Percentiles rank a stretch among this genome's conserved stretches.
These are phyloP conservation scores for Zaprionus obscuricornis DNA, from an alignment of 2,888 invertebrate species.

Conservation along the genomic window DNA sequence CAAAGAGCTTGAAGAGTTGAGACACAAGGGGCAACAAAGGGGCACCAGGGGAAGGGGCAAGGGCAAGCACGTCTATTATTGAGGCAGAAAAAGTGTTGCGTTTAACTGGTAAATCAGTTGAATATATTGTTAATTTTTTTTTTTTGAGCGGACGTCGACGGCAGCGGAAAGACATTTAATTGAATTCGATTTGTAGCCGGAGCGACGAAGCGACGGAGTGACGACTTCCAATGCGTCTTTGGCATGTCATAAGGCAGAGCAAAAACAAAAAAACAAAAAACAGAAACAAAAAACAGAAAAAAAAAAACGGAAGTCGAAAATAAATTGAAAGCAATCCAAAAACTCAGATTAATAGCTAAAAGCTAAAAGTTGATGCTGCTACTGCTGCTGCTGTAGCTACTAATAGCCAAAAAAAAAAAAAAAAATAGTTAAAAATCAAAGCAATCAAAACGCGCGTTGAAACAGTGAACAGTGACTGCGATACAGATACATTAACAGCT, in stretches of 20 bases:
- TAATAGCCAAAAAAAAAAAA: too few relatives aligned
- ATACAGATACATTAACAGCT: slow-evolving; percentile 29
- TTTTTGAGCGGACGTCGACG: slow-evolving; percentile 70
- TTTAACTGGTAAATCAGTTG: slow-evolving; percentile 76
- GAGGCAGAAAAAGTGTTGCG: slow-evolving; percentile 68
- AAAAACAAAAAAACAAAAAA: slow-evolving; percentile 29
- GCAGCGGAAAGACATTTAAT: slow-evolving; percentile 74
- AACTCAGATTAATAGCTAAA: slow-evolving; percentile 5
- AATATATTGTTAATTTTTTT: slow-evolving; percentile 36
- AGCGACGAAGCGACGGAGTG: slow-evolving; percentile 4
- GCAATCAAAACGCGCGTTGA: too few relatives aligned
- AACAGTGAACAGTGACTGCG: neutral
- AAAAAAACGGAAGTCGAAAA: too few relatives aligned
- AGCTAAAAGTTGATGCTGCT: too few relatives aligned
- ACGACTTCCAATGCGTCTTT: slow-evolving; percentile 40
- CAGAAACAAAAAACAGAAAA: slow-evolving; percentile 37
- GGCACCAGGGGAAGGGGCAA: neutral
- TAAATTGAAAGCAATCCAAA: slow-evolving; percentile 72
- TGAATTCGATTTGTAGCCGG: slow-evolving; percentile 69
- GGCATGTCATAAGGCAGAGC: slow-evolving; percentile 71
- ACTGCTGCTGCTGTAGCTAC: too few relatives aligned
- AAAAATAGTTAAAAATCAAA: slow-evolving; percentile 24
- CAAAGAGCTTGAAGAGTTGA: neutral
- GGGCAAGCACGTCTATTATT: too few relatives aligned
- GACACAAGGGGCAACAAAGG: neutral